Base-by-base conservation (phyloP, 2,888 invertebrate species). In the Acrobasis consociella region DNA sequence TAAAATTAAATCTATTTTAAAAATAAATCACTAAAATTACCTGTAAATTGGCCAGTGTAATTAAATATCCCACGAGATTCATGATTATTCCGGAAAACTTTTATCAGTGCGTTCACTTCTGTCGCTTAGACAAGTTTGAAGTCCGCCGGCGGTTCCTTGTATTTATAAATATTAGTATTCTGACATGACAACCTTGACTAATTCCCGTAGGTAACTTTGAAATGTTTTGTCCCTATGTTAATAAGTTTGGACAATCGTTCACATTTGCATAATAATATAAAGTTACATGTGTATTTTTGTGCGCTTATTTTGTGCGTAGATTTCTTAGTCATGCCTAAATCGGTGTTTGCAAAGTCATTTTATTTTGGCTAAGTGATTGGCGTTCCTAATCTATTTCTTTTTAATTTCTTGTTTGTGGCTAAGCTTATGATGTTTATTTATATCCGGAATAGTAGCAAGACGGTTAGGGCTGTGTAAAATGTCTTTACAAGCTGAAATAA, bases 401-500 rank as follows among this genome's bases (percentile, higher is more conserved):
- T 11, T 37, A 9, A 22, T 59, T 11, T 16, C 37, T n/a, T 37
- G 13, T 3, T 15, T 49, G n/a, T 39, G 39, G 39, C 39, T 52
- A 9, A 37, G 42, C 15, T 37, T 37, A 61, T 53, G 16, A 46
- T 46, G 31, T 46, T 49, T 46, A 13, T 39, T 50, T 56, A 74
- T 52, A 71, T 69, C 56, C 72, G 64, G 55, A 85, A 77, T 59
- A 85, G 75, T 15, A 91, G 79, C 46, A 91, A 71, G 49, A 91
- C 76, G 17, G 90, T 89, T 0, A 91, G 74, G 22, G 89, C 90
- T 64, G 86, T 89, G 73, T 91, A 91, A 0, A 91, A 89, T 5
- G 87, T 78, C 72, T 90, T 91, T 74, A 91, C 84, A 75, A 90
- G 73, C 91, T 91, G 85, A 52, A 86, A 89, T 69, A 69, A 62